Evolutionary conservation across 2,888 invertebrate genomes (phyloP).

Genomic region (Campoletis raptor): DNA sequence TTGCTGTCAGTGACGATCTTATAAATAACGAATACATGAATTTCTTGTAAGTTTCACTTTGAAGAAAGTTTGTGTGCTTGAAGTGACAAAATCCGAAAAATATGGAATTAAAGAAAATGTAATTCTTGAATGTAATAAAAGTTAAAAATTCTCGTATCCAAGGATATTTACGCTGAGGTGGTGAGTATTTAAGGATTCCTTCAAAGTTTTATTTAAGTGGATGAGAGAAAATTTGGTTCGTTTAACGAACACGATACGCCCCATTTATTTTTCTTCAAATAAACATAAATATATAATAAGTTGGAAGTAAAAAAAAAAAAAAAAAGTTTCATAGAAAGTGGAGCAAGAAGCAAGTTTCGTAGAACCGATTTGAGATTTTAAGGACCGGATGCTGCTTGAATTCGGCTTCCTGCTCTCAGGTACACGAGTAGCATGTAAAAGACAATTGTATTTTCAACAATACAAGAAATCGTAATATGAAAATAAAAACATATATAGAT

Average conservation of each 20-base stretch:
- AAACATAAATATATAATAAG: background rate
- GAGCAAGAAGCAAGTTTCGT: background rate
- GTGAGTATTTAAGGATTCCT: background rate
- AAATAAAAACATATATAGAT: constrained; percentile 9
- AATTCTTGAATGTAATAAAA: background rate
- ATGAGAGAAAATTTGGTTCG: background rate
- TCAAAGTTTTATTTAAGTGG: background rate
- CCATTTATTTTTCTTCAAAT: background rate
- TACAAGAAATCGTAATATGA: background rate
- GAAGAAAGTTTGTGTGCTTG: background rate
- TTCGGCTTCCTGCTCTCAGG: background rate
- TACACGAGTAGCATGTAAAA: background rate
- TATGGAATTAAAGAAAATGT: background rate
- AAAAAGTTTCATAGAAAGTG: background rate
- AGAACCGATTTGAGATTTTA: background rate
- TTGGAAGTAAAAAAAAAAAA: background rate
- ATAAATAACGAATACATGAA: background rate
- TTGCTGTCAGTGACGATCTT: background rate
- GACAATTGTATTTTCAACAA: constrained; percentile 26
- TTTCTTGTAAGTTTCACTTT: background rate
- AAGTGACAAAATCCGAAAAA: background rate
- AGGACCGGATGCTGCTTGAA: background rate
- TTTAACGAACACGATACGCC: background rate
- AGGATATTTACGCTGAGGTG: no score
- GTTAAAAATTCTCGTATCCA: background rate